Evolutionary conservation across 2,888 invertebrate species (phyloP), one percentile per base, ranked within the genome.

Genomic region (Phanerotoma sp.): DNA sequence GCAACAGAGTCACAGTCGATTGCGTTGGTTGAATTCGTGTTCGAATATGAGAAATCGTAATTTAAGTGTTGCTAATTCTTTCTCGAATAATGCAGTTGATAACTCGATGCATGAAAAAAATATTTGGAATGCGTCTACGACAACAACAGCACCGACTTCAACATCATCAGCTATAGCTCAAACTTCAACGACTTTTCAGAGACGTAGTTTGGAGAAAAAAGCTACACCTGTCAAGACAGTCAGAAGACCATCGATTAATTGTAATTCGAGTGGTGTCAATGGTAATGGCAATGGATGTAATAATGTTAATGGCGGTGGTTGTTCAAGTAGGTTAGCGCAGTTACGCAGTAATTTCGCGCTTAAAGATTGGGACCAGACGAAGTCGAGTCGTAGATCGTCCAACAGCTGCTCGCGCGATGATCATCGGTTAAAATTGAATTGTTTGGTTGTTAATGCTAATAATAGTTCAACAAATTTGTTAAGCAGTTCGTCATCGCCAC

Each of bases 181-280:
- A n/a, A n/a, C 57, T 32, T 32, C 57, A 45, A 47, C 58, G 44
- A 53, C 59, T 6, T 74, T 73, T 53, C 74, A 75, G 46, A 67
- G 75, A 35, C 69, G 75, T 38, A 77, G 69, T 28, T 61, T 77
- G 7, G 76, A 73, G 35, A 77, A 77, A 49, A 77, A 77, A 42
- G 73, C 71, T 0, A 73, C 74, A 4, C 72, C 73, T 0, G 67
- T 71, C 0, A 77, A 77, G 45, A 67, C 71, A 1, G 71, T 76
- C 10, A 65, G 74, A 13, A 67, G 77, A 54, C 65, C 72, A 4
- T 74, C 76, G 2, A 66, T 77, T 10, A 75, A 73, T 49, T 68
- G 75, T n/a, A n/a, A n/a, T 15, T 65, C 72, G 1, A 68, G 50
- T 53, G 67, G 73, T n/a, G n/a, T n/a, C n/a, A n/a, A 25, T 25